Evolutionary conservation across 2,888 invertebrate genomes (phyloP), one percentile per base, ranked within the genome.

Genomic region (Dryadula phaetusa): DNA sequence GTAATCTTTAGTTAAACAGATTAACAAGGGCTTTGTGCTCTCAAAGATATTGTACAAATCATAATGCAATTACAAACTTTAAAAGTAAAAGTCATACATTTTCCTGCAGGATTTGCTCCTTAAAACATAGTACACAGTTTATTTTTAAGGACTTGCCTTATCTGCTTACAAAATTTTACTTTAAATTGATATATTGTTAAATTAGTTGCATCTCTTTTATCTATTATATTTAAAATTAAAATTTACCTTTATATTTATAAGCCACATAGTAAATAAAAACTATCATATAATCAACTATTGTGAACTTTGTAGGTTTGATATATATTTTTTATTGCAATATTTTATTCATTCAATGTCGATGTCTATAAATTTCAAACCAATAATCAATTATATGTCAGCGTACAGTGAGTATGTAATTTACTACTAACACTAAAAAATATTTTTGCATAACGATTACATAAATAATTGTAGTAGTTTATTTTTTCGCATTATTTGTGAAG

Each of bases 1-100:
- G 85, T 91, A 88, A 90, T 87, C 84, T 83, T 79, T 73, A 76
- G 80, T 71, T 73, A 75, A 79, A 66, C 72, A 85, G 88, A 88
- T 84, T 90, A 90, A 87, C 87, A 77, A 77, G 22, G n/a, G 54
- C 20, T 22, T 20, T 56, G 3, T 56, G 22, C 16, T n/a, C 22
- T 22, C 10, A 25, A 56, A 16, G 4, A 56, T 56, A 37, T 37
- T 37, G 22, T 40, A 40, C 22, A 40, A 56, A 22, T 40, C 10
- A 16, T 25, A 56, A 56, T 25, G 12, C 22, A 40, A 25, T 56
- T 56, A 40, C 10, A 25, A 37, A 5, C 5, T n/a, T 37, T 16
- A 2, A 3, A 56, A 5, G 16, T 32, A 25, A 25, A 40, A 56
- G 37, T 18, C 10, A 2, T 34, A 34, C 32, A 8, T 37, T 37